phyloP scores from a whole-genome alignment of 2,113 vertebrate species.

The Syngnathoides biaculeatus region DNA sequence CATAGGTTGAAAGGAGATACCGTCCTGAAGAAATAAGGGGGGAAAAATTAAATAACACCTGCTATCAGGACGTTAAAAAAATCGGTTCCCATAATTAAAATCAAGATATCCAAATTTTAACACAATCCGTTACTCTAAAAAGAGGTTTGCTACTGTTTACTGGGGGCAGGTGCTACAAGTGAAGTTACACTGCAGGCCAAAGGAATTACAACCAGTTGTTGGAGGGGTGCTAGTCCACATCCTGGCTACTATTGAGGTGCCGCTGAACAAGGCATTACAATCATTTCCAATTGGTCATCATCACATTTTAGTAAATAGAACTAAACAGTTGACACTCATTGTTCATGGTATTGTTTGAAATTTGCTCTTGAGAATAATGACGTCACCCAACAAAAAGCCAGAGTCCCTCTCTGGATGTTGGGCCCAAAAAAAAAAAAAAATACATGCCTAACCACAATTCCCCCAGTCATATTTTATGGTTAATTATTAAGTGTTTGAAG shows the following conservation, averaged over 20 bases:
- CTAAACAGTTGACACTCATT: not conserved
- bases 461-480: slow-evolving; percentile 52
- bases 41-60: no score
- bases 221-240: not conserved
- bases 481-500: slow-evolving; percentile 61
- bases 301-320: not conserved
- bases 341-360: slow-evolving; percentile 18
- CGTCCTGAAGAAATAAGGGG: no score
- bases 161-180: no score
- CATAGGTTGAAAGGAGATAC: not conserved
- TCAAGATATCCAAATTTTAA: no score
- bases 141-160: no score
- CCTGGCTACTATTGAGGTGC: not conserved
- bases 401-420: slow-evolving; percentile 32
- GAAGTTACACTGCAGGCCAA: no score
- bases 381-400: slow-evolving; percentile 41
- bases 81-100: no score
- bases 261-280: not conserved
- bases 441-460: slow-evolving; percentile 37
- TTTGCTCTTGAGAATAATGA: slow-evolving; percentile 35
- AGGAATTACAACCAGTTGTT: not conserved
- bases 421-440: slow-evolving; percentile 32
- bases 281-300: not conserved
- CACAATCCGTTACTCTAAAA: no score
- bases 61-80: no score